Evolutionary conservation across 2,888 invertebrate species (phyloP), one percentile per base, ranked within the genome.

Genomic region (Oscheius sp.): DNA sequence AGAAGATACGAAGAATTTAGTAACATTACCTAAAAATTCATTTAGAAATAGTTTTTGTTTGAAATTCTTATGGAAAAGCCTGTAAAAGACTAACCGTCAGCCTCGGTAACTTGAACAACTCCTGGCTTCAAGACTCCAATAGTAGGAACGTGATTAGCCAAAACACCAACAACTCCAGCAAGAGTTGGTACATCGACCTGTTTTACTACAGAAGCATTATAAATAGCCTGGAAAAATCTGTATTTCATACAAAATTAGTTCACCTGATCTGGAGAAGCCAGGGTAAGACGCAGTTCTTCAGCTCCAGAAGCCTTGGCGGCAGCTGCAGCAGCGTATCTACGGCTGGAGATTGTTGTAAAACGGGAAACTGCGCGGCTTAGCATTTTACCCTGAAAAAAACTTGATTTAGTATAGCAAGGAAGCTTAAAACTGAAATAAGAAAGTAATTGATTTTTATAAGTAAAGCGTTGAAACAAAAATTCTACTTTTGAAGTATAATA

Each of bases 51-150:
- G 6, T 46, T 15, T 8, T 12, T 6, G n/a, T 46, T 20, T 6
- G 8, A 46, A 46, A 12, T 17, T 17, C 6, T 6, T 20, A 17
- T 12, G 15, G 8, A 46, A 15, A 12, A 17, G 46, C 46, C n/a
- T 20, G 15, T 46, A 27, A 15, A 46, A 45, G 67, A 68, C 25
- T 25, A 55, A 84, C 84, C 84, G 25, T 85, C 84, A 12, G 65
- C 52, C 37, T 81, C 79, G 57, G 80, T 82, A 55, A 85, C 84
- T 27, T 78, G 69, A 50, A 86, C 82, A 42, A 85, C 81, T 68
- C 85, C 85, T 55, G 85, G 85, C 78, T 85, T 85, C 39, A 85
- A 71, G 48, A 85, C 84, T 70, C 84, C 85, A 66, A 85, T 82
- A 33, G 84, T 84, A 61, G 85, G 85, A 46, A 85, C 85, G 79